A percentile compares a stretch with the other conserved stretches of the same genome.
phyloP scores from a whole-genome alignment of 2,113 vertebrate species.

The Mus spicilegus region DNA sequence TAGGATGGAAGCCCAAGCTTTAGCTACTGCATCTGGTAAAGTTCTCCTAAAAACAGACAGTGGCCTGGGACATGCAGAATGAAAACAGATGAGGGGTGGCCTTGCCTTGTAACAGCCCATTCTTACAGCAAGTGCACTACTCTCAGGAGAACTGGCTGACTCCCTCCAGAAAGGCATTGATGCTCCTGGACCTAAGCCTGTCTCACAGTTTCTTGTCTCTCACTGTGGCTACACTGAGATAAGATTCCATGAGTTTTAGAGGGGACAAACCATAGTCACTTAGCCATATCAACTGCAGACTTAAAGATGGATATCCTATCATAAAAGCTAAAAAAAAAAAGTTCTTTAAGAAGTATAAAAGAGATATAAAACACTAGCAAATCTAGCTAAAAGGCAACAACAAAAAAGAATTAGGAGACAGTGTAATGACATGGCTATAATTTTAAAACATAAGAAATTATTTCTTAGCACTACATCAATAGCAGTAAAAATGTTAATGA shows the following conservation, averaged over 20 bases:
- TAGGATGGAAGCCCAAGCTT: background rate
- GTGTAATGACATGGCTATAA: background rate
- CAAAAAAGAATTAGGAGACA: background rate
- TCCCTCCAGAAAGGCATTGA: background rate
- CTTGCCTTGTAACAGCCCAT: background rate
- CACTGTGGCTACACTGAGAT: background rate
- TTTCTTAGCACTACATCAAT: background rate
- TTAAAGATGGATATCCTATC: background rate
- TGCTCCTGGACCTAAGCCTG: background rate
- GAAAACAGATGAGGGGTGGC: background rate
- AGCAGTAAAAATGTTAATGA: background rate
- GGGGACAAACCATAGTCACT: background rate
- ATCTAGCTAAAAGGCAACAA: background rate
- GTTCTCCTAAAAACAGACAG: background rate
- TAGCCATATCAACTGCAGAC: background rate
- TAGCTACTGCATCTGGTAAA: background rate
- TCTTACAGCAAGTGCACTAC: no score
- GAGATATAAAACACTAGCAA: background rate
- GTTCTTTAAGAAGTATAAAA: background rate
- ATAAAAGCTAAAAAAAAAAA: background rate
- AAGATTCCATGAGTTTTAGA: background rate
- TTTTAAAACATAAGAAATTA: background rate
- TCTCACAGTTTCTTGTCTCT: background rate
- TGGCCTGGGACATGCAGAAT: background rate
- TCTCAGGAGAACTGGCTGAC: background rate